Conservation (phyloP, 2,113 vertebrate genomes). For the Danio rerio region GRCz12tu NC_133187.1:4095001-4095500, state of each 20-base stretch:
- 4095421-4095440: too few species aligned
- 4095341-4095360: too few species aligned
- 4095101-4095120: background rate
- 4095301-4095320: background rate
- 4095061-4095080: background rate
- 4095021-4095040: too few species aligned
- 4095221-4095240: background rate
- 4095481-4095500: too few species aligned
- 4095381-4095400: background rate
- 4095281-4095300: background rate
- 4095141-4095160: background rate
- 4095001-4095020: too few species aligned
- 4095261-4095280: conserved; percentile 1
- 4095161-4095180: background rate
- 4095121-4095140: background rate
- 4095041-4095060: background rate
- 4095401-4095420: too few species aligned
- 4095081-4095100: background rate
- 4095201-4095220: background rate
- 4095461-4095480: too few species aligned
- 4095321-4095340: background rate
- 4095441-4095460: too few species aligned
- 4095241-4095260: conserved; percentile 30
- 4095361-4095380: background rate
- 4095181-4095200: background rate